Evolutionary conservation across 2,113 vertebrate genomes (phyloP).

Genomic region (Trematomus loennbergii): DNA sequence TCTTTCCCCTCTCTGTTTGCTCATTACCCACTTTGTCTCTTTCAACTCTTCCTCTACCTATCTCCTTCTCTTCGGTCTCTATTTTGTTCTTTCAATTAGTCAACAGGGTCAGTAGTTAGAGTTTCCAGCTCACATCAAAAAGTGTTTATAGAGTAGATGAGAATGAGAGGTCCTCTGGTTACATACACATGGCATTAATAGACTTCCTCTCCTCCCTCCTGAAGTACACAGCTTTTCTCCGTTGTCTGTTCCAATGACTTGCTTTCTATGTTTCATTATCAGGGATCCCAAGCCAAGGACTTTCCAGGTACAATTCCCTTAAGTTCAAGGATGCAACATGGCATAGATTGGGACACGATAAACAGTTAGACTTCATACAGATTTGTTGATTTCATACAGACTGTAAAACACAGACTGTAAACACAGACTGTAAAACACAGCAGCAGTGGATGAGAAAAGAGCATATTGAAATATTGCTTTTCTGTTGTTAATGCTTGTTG

Average conservation of each 20-base stretch:
- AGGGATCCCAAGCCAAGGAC: too few relatives aligned
- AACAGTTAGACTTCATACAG: too few relatives aligned
- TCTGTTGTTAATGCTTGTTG: too few relatives aligned
- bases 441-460: background rate
- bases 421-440: too few relatives aligned
- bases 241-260: background rate
- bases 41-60: background rate
- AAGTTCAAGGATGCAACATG: too few relatives aligned
- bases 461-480: too few relatives aligned
- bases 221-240: background rate
- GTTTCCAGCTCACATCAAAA: slow-evolving; percentile 13
- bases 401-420: too few relatives aligned
- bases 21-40: background rate
- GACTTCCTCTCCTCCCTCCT: background rate
- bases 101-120: background rate
- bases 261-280: background rate
- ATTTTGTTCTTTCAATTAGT: background rate
- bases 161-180: background rate
- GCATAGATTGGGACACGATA: too few relatives aligned
- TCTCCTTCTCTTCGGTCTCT: background rate
- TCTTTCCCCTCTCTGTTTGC: slow-evolving; percentile 23
- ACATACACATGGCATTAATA: slow-evolving; percentile 20
- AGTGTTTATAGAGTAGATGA: background rate
- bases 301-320: too few relatives aligned
- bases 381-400: too few relatives aligned